Evolutionary conservation across 2,113 vertebrate genomes (phyloP).

Genomic region (Clarias macrocephalus): DNA sequence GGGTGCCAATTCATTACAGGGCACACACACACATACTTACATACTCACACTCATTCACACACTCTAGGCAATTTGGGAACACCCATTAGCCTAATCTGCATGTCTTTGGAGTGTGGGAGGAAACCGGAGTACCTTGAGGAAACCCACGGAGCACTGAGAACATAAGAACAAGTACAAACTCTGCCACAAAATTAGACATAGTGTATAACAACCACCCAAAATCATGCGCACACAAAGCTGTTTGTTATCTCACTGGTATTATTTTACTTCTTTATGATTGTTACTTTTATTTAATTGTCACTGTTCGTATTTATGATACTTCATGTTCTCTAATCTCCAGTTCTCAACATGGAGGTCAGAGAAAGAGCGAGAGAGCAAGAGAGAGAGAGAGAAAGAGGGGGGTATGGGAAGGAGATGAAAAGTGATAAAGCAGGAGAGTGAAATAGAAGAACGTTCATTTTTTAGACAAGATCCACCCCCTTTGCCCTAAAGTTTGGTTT

Average conservation of each 20-base stretch:
- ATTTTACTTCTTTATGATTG: neutral
- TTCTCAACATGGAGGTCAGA: neutral
- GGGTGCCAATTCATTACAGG: too few species aligned
- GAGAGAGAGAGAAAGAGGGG: neutral
- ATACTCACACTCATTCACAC: neutral
- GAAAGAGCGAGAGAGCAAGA: neutral
- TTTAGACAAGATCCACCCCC: conserved; percentile 49
- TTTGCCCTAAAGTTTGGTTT: neutral
- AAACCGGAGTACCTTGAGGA: too few species aligned
- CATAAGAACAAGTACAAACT: neutral
- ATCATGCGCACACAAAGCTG: neutral
- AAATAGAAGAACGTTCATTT: conserved; percentile 27
- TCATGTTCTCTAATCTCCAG: neutral
- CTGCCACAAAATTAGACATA: neutral
- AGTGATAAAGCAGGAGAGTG: neutral
- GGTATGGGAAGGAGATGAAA: too few species aligned
- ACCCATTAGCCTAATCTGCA: too few species aligned
- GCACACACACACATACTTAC: too few species aligned
- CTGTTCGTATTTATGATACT: neutral
- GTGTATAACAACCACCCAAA: neutral
- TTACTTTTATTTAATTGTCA: neutral
- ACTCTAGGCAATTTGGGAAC: neutral
- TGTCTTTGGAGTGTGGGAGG: too few species aligned
- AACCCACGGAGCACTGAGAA: too few species aligned
- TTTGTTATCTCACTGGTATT: neutral